Evolutionary conservation across 2,888 invertebrate genomes (phyloP).

Genomic region (Thelaira solivaga): DNA sequence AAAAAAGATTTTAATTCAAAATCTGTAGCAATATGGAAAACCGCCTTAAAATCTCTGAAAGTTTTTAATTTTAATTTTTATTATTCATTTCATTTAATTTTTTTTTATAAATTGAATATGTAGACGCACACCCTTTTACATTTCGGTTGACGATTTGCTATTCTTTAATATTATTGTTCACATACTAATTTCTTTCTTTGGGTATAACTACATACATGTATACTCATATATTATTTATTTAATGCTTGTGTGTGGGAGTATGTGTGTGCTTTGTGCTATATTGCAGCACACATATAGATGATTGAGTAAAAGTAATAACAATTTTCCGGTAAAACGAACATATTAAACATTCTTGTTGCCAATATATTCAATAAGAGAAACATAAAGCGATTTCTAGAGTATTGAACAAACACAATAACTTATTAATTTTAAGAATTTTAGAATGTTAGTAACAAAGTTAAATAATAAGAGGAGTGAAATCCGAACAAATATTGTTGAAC

Average conservation of each 20-base stretch:
- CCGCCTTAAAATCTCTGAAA: too few species aligned
- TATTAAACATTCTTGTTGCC: conserved; percentile 51
- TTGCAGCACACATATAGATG: conserved; percentile 35
- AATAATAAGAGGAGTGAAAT: background rate
- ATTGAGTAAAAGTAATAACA: conserved; percentile 62
- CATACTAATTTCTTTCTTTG: too few species aligned
- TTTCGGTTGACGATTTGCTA: too few species aligned
- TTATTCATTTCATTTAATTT: too few species aligned
- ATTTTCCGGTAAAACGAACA: conserved; percentile 59
- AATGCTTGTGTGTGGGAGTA: background rate
- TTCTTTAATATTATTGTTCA: too few species aligned
- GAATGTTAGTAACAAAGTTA: background rate
- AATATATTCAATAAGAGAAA: conserved; percentile 21
- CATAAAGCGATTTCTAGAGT: conserved; percentile 41
- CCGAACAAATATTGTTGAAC: background rate
- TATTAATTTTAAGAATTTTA: conserved; percentile 43
- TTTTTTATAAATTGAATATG: too few species aligned
- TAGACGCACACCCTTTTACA: too few species aligned
- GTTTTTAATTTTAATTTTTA: too few species aligned
- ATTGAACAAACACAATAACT: conserved; percentile 50
- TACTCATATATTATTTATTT: too few species aligned
- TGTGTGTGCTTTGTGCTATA: background rate
- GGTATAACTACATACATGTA: too few species aligned
- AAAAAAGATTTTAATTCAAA: too few species aligned
- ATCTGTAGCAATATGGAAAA: too few species aligned